Evolutionary conservation across 1,140 invertebrate genomes (phyloP).

Genomic region (Diachasma alloeum): DNA sequence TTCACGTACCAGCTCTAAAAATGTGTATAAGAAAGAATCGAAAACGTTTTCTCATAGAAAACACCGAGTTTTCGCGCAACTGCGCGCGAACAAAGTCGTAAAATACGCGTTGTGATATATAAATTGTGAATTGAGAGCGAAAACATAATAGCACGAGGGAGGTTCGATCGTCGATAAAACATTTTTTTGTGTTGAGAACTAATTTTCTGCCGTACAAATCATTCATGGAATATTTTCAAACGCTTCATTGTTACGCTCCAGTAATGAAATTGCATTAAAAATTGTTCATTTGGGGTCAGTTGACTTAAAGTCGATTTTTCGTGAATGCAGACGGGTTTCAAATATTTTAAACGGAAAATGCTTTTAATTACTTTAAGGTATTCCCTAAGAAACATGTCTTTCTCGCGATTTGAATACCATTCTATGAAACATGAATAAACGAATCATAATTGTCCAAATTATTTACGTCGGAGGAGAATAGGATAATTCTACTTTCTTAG

Average conservation of each 20-base stretch:
- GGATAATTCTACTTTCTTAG: too few species aligned
- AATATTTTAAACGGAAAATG: too few species aligned
- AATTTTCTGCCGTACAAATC: not conserved
- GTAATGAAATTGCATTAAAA: not conserved
- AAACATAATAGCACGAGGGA: not conserved
- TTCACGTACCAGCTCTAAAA: constrained; percentile 1
- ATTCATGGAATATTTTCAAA: not conserved
- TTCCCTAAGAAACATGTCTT: too few species aligned
- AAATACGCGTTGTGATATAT: not conserved
- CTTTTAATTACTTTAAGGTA: too few species aligned
- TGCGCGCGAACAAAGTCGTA: not conserved
- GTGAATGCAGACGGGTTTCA: too few species aligned
- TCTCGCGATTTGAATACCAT: too few species aligned
- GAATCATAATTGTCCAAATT: too few species aligned
- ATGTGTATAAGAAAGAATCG: not conserved
- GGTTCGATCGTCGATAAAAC: not conserved
- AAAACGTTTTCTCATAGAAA: constrained; percentile 4
- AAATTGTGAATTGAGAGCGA: not conserved
- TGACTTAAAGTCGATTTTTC: too few species aligned
- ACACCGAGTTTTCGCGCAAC: not conserved
- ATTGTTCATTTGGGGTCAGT: too few species aligned
- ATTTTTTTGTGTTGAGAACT: not conserved
- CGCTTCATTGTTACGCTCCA: too few species aligned
- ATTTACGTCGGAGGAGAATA: too few species aligned
- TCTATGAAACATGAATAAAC: too few species aligned